Evolutionary conservation across 2,888 invertebrate genomes (phyloP), one percentile per base, ranked within the genome.

Genomic region (Drosophila lacicola): DNA sequence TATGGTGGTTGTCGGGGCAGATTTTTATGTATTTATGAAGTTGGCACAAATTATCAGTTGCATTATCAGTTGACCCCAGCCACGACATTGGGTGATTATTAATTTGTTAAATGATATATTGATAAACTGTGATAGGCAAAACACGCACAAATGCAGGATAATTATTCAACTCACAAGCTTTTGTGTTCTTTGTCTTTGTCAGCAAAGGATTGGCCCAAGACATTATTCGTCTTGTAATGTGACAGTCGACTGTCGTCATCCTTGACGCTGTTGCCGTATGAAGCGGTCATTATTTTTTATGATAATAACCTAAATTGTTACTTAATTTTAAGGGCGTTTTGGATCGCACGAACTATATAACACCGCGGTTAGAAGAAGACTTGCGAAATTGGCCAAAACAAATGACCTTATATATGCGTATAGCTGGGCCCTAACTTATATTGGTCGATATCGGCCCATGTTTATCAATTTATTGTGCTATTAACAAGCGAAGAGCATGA

Each of bases 251-350:
- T 57, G 0, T 60, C 77, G 56, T 84, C 75, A 57, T 83, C 83
- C 85, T 84, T 68, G 82, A 51, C 72, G 80, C 65, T 55, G 33
- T 60, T 69, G 34, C 88, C 83, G 74, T 83, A 82, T 2, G 72
- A 66, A 19, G 51, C 82, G 47, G 85, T 65, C 83, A 83, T 83
- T 63, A 5, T 62, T 37, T 5, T 42, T 5, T 25, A 29, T 29
- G 29, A 29, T 29, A 29, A 2, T 29, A 29, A 29, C 29, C 2
- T 29, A 0, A 2, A 29, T 8, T 2, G 8, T 8, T 8, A 29
- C 29, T 29, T 29, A 29, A 8, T 29, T 29, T 8, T 8, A 29
- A 29, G 29, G 8, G 8, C 8, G 17, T 21, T 46, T 10, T 49
- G 25, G 14, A 5, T 4, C 17, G n/a, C 37, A 13, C 53, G 70